Evolutionary conservation across 2,797 vertebrate genomes (phyloP), one percentile per base, ranked within the genome.

Genomic region (Aselliscus stoliczkanus): DNA sequence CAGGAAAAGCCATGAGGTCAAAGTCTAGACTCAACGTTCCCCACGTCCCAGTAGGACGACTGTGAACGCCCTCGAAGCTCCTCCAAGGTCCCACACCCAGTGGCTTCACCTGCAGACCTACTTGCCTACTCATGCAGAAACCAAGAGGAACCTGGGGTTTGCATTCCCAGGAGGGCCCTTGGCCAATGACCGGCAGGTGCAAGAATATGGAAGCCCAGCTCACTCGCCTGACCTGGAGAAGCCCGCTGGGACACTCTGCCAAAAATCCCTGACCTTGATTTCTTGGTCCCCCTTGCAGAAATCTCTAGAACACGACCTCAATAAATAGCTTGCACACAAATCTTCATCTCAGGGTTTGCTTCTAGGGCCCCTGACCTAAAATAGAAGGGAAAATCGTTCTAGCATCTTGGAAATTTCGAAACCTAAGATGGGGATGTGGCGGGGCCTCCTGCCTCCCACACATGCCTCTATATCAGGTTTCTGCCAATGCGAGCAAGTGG

Each of bases 371-470:
- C 60, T 7, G 44, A 50, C 44, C 15, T 47, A 29, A 52, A 44
- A 47, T 2, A 0, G 15, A 21, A 5, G 2, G 44, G 31, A 39
- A 58, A 21, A 20, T 34, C 60, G 29, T 64, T 47, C 52, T 21
- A 17, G 21, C 42, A 13, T 9, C 67, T 25, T 1, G 11, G 67
- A 56, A 60, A 50, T 20, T 23, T 29, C 12, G 2, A 75, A 81
- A 64, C 31, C 6, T 5, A 65, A n/a, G 14, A 27, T 34, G 5
- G 5, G 5, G 20, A 2, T 0, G 3, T 0, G 42, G 5, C 25
- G 2, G 0, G 58, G 65, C 44, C 80, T 37, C 64, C 67, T 6
- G 11, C 58, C 50, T 29, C 64, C 54, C 7, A 5, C 50, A 23
- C 58, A 2, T 2, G 37, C 79, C 82, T 25, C 13, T 0, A 2